Evolutionary conservation across 2,888 invertebrate genomes (phyloP).

Genomic region (Dryobota labecula): DNA sequence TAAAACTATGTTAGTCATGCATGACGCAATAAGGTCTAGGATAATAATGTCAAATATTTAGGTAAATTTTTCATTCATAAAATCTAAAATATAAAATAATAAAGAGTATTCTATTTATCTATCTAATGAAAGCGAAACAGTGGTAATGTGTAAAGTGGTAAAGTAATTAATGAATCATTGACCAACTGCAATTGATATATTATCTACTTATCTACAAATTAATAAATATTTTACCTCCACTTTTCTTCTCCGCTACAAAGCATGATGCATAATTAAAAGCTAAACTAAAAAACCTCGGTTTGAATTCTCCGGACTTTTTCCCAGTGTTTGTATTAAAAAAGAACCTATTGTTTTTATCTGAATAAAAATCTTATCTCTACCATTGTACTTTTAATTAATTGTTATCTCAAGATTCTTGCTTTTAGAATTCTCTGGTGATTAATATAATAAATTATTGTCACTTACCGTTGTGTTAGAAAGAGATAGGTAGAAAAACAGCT

Average conservation of each 20-base stretch:
- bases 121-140: no score
- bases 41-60: no score
- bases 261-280: constrained; percentile 28
- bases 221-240: neutral
- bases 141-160: no score
- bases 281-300: constrained; percentile 6
- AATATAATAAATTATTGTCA: constrained; percentile 21
- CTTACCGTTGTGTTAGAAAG: constrained; percentile 12
- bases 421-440: constrained; percentile 18
- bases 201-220: neutral
- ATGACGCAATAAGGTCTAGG: no score
- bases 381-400: constrained; percentile 62
- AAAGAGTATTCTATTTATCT: no score
- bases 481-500: neutral
- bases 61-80: no score
- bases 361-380: constrained; percentile 51
- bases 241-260: neutral
- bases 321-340: constrained; percentile 29
- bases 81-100: no score
- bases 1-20: no score
- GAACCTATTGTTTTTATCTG: constrained; percentile 51
- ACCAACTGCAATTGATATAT: no score
- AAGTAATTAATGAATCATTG: no score
- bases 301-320: constrained; percentile 18
- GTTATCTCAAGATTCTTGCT: constrained; percentile 55